Evolutionary conservation across 2,888 invertebrate species (phyloP).

Genomic region (Chymomyza fuscimana): DNA sequence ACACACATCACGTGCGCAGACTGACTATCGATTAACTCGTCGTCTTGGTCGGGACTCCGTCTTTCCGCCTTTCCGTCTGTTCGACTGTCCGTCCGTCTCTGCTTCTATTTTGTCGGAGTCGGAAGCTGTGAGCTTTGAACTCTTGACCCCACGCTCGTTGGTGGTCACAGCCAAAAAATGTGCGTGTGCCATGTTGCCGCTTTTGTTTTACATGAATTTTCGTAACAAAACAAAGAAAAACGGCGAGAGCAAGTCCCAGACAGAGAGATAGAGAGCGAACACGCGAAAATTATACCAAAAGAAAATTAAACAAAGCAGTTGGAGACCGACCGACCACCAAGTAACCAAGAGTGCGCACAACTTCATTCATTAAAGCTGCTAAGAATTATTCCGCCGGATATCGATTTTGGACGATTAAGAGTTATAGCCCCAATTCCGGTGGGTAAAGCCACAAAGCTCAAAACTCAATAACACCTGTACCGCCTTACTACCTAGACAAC

Average conservation of each 20-base stretch:
- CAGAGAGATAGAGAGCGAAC: conserved; percentile 16
- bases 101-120: conserved; percentile 37
- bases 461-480: not conserved
- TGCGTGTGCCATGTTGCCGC: conserved; percentile 42
- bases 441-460: not conserved
- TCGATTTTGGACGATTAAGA: not conserved
- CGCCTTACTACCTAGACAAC: not conserved
- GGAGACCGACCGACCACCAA: not conserved
- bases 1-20: conserved; percentile 68
- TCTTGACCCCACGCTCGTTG: conserved; percentile 59
- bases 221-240: conserved; percentile 65
- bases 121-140: conserved; percentile 71
- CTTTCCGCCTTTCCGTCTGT: not conserved
- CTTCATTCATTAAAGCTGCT: not conserved
- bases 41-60: conserved; percentile 25
- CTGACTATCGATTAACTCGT: conserved; percentile 69
- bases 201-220: conserved; percentile 54
- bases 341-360: not conserved
- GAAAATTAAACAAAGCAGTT: not conserved
- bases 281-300: not conserved
- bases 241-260: not conserved
- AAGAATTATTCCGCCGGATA: not conserved
- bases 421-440: not conserved
- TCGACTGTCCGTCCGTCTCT: not conserved
- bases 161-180: conserved; percentile 15